Evolutionary conservation across 2,888 invertebrate species (phyloP).

Genomic region (Frankliniella fusca): DNA sequence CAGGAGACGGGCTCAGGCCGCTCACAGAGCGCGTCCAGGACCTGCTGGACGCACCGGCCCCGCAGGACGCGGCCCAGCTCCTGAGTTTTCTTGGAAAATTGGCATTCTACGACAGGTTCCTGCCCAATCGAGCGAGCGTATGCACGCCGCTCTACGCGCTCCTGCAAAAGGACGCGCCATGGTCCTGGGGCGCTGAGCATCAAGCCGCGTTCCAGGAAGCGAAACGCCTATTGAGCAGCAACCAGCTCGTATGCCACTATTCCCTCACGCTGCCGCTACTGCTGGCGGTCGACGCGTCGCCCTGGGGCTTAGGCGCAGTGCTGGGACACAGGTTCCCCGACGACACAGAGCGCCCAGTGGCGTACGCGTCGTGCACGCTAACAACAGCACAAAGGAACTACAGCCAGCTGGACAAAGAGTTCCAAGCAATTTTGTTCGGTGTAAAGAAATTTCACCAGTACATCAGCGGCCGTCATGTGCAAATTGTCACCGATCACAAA

Average conservation of each 20-base stretch:
- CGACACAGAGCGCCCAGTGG: conserved; percentile 42
- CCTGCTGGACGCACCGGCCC: not conserved
- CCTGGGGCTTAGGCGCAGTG: conserved; percentile 41
- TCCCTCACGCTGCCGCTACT: conserved; percentile 34
- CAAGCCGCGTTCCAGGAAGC: conserved; percentile 39
- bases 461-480: conserved; percentile 35
- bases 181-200: conserved; percentile 38
- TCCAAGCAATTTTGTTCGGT: conserved; percentile 45
- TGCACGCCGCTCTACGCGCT: not conserved
- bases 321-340: conserved; percentile 40
- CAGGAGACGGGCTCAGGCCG: too few species aligned
- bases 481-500: not conserved
- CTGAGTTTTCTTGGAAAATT: not conserved
- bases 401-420: too few species aligned
- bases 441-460: conserved; percentile 46
- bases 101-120: too few species aligned
- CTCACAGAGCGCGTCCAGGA: too few species aligned
- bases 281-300: conserved; percentile 38
- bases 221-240: conserved; percentile 35
- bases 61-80: not conserved
- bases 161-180: not conserved
- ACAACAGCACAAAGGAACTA: conserved; percentile 41
- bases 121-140: too few species aligned
- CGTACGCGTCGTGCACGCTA: conserved; percentile 42
- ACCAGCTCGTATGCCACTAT: conserved; percentile 35